Base-by-base conservation (phyloP, 2,113 vertebrate genomes). In the Nesogale talazaci region DNA sequence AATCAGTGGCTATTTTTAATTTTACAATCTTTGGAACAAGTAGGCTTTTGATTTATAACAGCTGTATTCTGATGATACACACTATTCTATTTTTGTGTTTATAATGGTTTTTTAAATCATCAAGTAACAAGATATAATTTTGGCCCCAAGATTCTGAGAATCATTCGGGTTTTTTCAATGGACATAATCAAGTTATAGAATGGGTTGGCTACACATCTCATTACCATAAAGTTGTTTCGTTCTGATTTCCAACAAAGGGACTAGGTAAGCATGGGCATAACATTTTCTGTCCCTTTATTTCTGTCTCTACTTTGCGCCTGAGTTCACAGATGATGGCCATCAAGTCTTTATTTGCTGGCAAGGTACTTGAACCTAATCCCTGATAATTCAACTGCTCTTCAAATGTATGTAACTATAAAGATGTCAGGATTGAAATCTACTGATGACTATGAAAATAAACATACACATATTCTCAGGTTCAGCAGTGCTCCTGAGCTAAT, bases 1-100 rank as follows among this genome's bases (percentile, higher is more conserved):
- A 89, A 91, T 92, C 65, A 91, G 31, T 76, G 7, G 38, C 14
- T 59, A 74, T 87, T 92, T 87, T 86, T 78, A 95, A 86, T 93
- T 52, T 86, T 76, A 72, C 36, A 3, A 52, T 36, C 3, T 31
- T 91, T 59, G 42, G 52, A 72, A 59, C 56, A 95, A 91, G 34
- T 42, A 87, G 38, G 57, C n/a, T 86, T 92, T 83, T 90, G 65
- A 92, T 88, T 77, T 67, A 59, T 14, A 89, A 90, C 22, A 91
- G 34, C 82, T 97, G 14, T 36, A 52, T 78, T 78, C n/a, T 25
- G 56, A 31, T 69, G 36, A 17, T 20, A 61, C 0, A 36, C 16
- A 85, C 23, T 86, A 42, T 74, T 93, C 86, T 11, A 84, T 29
- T 88, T 92, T 81, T n/a, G 27, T 20, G 59, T 95, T 90, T 59